A percentile compares a stretch with the other conserved stretches of the same genome.
Conservation (phyloP, 2,797 vertebrate species). For the Morelia viridis region DNA sequence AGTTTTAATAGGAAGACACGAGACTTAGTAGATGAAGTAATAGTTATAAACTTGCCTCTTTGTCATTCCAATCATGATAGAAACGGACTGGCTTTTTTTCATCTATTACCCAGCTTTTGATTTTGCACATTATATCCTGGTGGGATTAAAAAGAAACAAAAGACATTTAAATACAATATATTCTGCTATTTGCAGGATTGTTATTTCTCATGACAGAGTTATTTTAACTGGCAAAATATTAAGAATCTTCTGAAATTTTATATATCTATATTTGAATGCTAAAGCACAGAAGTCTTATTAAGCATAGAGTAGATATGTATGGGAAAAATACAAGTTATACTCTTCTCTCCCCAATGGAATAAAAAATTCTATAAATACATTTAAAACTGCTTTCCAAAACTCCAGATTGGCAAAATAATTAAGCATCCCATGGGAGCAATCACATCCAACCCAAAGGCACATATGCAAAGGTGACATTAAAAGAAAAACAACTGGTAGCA, state of each 20-base stretch:
- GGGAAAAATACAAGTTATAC: conserved; percentile 23
- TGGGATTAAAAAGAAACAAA: conserved; percentile 83
- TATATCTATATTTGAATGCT: conserved; percentile 14
- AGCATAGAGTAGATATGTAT: conserved; percentile 40
- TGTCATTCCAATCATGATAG: conserved; percentile 93
- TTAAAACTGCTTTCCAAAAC: conserved; percentile 59
- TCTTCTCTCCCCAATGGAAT: conserved; percentile 37
- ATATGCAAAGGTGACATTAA: conserved; percentile 76
- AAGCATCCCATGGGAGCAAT: conserved; percentile 67
- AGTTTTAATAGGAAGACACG: conserved; percentile 51
- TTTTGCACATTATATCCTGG: conserved; percentile 97
- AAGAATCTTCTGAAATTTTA: conserved; percentile 66
- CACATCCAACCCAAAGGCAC: conserved; percentile 69
- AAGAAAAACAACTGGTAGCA: conserved; percentile 79
- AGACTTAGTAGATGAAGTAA: conserved; percentile 60
- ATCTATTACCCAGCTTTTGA: conserved; percentile 93
- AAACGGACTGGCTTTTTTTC: conserved; percentile 92
- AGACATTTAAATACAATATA: conserved; percentile 83
- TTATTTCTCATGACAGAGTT: conserved; percentile 84
- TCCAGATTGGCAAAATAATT: conserved; percentile 55
- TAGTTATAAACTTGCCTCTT: conserved; percentile 86
- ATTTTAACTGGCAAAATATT: conserved; percentile 77
- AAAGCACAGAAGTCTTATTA: conserved; percentile 22
- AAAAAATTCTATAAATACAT: conserved; percentile 56
- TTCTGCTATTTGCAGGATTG: conserved; percentile 83